These are phyloP conservation scores for Geotrupes spiniger DNA, from an alignment of 2,888 invertebrate genomes.

Conservation along the genomic window DNA sequence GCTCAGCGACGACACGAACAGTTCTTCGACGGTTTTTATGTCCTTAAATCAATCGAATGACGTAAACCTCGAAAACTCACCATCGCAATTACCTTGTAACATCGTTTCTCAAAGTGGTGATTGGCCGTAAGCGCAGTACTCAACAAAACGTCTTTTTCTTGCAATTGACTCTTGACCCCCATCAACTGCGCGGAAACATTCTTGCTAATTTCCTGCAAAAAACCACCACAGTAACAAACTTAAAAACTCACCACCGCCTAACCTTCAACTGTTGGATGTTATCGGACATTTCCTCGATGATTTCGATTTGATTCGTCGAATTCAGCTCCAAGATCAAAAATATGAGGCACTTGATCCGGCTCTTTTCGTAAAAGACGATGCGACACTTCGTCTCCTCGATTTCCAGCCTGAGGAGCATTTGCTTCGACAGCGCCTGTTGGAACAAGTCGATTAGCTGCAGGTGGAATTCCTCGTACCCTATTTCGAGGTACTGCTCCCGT, in stretches of 20 bases:
- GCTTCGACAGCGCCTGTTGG: slow-evolving; percentile 30
- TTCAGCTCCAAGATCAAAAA: slow-evolving; percentile 43
- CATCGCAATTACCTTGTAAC: slow-evolving; percentile 35
- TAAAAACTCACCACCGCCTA: too few relatives aligned
- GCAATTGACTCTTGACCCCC: slow-evolving; percentile 30
- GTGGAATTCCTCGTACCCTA: slow-evolving; percentile 44
- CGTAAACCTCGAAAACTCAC: too few relatives aligned
- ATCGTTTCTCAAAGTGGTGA: slow-evolving; percentile 31
- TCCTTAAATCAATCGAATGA: slow-evolving; percentile 25
- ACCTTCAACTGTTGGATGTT: slow-evolving; percentile 39
- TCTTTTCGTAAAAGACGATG: slow-evolving; percentile 44
- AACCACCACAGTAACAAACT: slow-evolving; percentile 16
- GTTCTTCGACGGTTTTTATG: slow-evolving; percentile 23
- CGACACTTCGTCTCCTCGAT: slow-evolving; percentile 34
- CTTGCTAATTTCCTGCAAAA: slow-evolving; percentile 35
- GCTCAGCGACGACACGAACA: slow-evolving; percentile 14
- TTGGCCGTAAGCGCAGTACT: slow-evolving; percentile 28
- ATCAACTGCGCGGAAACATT: slow-evolving; percentile 36
- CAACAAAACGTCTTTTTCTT: slow-evolving; percentile 36
- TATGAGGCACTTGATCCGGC: slow-evolving; percentile 45
- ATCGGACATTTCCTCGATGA: slow-evolving; percentile 43
- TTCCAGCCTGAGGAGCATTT: slow-evolving; percentile 39
- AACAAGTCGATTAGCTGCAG: slow-evolving; percentile 44
- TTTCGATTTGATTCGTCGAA: slow-evolving; percentile 43
- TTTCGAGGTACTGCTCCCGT: slow-evolving; percentile 43